phyloP scores from a whole-genome alignment of 1,140 invertebrate genomes.

The Caenorhabditis elegans region DNA sequence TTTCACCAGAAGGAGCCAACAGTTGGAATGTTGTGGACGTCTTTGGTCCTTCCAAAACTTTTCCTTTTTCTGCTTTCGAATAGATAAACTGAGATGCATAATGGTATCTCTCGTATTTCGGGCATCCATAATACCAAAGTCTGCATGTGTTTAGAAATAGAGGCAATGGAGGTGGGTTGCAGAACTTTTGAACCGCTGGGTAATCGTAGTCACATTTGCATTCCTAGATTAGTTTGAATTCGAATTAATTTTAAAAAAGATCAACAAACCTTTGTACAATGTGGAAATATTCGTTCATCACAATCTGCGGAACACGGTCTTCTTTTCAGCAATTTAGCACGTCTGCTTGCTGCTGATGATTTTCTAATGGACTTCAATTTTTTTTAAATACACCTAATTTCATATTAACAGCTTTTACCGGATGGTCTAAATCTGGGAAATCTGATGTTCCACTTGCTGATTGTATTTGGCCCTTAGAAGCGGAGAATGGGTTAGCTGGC shows the following conservation, averaged over 20 bases:
- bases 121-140: slow-evolving; percentile 39
- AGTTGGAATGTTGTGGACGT: not conserved
- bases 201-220: slow-evolving; percentile 58
- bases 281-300: slow-evolving; percentile 36
- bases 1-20: not conserved
- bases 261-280: slow-evolving; percentile 42
- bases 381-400: not conserved
- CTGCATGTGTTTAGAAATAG: slow-evolving; percentile 55
- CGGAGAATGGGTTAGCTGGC: not conserved
- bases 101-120: slow-evolving; percentile 52
- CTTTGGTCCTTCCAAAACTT: slow-evolving; percentile 41
- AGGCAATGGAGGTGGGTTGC: slow-evolving; percentile 54
- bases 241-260: too few relatives aligned
- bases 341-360: not conserved
- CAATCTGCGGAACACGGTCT: slow-evolving; percentile 44
- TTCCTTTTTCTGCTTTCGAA: slow-evolving; percentile 58
- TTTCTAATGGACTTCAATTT: not conserved
- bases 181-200: slow-evolving; percentile 53
- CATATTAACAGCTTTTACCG: not conserved
- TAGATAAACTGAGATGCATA: slow-evolving; percentile 57
- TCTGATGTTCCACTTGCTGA: not conserved
- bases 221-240: too few relatives aligned
- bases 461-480: not conserved
- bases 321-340: not conserved
- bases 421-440: slow-evolving; percentile 36